phyloP scores from a whole-genome alignment of 2,797 vertebrate genomes.

The Muraenolepis orangiensis region DNA sequence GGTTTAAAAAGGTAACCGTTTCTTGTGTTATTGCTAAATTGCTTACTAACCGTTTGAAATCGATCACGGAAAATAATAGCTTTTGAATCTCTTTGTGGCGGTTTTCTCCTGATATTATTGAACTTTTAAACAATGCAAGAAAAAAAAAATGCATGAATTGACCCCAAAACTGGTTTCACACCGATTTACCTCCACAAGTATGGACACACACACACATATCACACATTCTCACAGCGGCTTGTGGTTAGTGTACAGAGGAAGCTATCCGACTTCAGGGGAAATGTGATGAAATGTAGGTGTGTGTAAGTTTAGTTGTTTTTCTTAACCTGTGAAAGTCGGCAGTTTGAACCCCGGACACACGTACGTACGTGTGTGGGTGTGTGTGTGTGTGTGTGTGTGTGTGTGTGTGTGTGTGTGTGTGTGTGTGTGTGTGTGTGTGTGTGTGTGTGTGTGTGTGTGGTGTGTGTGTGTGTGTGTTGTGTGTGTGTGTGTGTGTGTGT shows the following conservation, averaged over 20 bases:
- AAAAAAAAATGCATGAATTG: too few species aligned
- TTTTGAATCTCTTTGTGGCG: neutral
- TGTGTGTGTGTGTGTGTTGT: constrained; percentile 1
- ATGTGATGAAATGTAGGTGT: too few species aligned
- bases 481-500: neutral
- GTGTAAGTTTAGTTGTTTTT: too few species aligned
- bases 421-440: neutral
- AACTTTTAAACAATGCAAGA: too few species aligned
- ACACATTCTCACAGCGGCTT: too few species aligned
- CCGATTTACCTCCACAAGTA: neutral
- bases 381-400: neutral
- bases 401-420: neutral
- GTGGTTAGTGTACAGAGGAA: too few species aligned
- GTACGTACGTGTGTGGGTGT: neutral
- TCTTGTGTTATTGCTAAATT: neutral
- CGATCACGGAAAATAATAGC: too few species aligned
- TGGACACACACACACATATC: too few species aligned
- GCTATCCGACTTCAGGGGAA: too few species aligned
- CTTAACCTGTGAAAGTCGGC: too few species aligned
- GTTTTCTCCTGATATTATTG: neutral
- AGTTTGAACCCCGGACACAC: neutral
- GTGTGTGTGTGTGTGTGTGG: neutral
- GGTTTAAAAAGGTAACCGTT: neutral
- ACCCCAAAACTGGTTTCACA: neutral
- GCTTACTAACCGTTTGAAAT: too few species aligned